Evolutionary conservation across 2,113 vertebrate genomes (phyloP), one percentile per base, ranked within the genome.

Genomic region (Sander lucioperca): DNA sequence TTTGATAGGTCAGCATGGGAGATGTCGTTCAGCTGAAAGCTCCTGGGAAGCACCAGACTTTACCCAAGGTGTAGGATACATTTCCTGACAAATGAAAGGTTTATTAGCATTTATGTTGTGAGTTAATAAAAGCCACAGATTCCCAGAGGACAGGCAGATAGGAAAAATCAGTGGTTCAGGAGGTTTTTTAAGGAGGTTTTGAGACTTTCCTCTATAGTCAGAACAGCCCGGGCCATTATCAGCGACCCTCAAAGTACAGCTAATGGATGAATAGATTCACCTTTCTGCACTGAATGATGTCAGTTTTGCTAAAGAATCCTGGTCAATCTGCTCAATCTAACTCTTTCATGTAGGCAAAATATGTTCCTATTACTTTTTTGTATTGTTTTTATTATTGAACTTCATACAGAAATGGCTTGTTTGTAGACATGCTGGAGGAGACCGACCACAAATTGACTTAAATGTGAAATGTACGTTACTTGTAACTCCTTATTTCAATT

Each of bases 31-130:
- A 73, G 19, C 69, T 67, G 51, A 53, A 77, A 67, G n/a, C 51
- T 65, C 71, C 67, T 65, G 25, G 77, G 80, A 82, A 85, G 70
- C 39, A 58, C 50, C 62, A 27, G 57, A 84, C 83, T 79, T 81
- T 69, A 75, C 47, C 39, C 56, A 71, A 48, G 57, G 63, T 68
- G 51, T 48, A 61, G 69, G 72, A 65, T 78, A 56, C 10, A 61
- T 30, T 61, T 74, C 8, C 1, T 50, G 63, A 82, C 86, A 82
- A 88, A 66, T 79, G 30, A 83, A 43, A 47, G 43, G 50, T 77
- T 33, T 71, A 75, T 66, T 71, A 27, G 9, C 5, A 1, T 27
- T 70, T 53, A 45, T 57, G 56, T 10, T 8, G 57, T 4, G 19
- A 59, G 59, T 61, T 82, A 25, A 79, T 71, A 43, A 67, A 69